phyloP scores from a whole-genome alignment of 2,888 invertebrate genomes.

The Troides oblongomaculatus region DNA sequence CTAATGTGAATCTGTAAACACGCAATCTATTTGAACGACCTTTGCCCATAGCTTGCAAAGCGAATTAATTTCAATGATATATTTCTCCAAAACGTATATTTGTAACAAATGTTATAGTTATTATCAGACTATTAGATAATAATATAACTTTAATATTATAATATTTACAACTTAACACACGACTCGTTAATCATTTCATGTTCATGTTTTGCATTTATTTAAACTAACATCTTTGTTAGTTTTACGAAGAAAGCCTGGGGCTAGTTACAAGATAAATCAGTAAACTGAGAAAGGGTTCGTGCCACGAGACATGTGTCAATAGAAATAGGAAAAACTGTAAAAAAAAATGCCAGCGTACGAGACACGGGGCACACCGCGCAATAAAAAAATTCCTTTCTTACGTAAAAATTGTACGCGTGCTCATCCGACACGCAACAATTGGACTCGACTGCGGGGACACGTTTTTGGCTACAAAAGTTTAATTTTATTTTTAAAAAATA shows the following conservation, averaged over 20 bases:
- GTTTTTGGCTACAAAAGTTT: constrained; percentile 71
- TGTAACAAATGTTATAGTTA: too few species aligned
- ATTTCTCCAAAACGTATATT: too few species aligned
- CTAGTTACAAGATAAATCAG: constrained; percentile 25
- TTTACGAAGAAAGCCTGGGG: constrained; percentile 19
- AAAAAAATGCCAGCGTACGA: constrained; percentile 38
- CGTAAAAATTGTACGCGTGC: constrained; percentile 76
- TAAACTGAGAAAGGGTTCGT: constrained; percentile 34
- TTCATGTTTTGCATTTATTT: background rate
- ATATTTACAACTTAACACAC: too few species aligned
- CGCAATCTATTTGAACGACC: too few species aligned
- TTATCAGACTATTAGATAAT: too few species aligned
- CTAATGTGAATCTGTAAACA: too few species aligned
- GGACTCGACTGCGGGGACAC: constrained; percentile 72
- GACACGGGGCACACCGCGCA: constrained; percentile 72
- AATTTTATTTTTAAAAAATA: constrained; percentile 76
- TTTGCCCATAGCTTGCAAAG: too few species aligned
- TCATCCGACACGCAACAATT: constrained; percentile 80
- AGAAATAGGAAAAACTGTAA: constrained; percentile 17
- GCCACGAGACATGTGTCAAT: constrained; percentile 29
- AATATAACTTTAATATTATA: too few species aligned
- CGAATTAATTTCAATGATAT: too few species aligned
- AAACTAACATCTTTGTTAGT: background rate
- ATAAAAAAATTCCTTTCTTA: constrained; percentile 75
- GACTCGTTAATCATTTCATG: too few species aligned